Conservation (phyloP, 2,888 invertebrate genomes). For the Sinelater perroti region DNA sequence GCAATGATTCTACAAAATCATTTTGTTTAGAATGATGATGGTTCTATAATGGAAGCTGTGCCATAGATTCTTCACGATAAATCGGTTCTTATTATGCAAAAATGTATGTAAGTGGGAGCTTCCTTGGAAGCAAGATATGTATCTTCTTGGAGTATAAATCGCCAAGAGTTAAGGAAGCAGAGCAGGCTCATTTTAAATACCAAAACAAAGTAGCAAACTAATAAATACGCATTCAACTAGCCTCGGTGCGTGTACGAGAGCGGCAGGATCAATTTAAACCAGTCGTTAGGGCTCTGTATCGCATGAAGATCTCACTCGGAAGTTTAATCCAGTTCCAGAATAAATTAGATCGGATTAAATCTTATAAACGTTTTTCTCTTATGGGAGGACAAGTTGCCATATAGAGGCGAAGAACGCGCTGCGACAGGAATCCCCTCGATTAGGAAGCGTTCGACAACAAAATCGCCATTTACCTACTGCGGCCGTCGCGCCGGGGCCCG, state of each 20-base stretch:
- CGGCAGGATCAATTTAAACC: constrained; percentile 54
- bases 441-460: constrained; percentile 19
- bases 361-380: constrained; percentile 47
- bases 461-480: constrained; percentile 5
- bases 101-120: no score
- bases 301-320: constrained; percentile 55
- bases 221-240: constrained; percentile 33
- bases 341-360: constrained; percentile 55
- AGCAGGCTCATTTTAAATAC: constrained; percentile 12
- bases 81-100: no score
- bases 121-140: no score
- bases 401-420: constrained; percentile 24
- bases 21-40: no score
- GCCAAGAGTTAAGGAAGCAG: not conserved
- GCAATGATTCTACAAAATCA: no score
- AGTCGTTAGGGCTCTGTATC: constrained; percentile 55
- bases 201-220: constrained; percentile 28
- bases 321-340: constrained; percentile 55
- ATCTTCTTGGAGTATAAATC: no score
- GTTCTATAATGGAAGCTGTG: no score
- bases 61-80: no score
- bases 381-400: constrained; percentile 42
- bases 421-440: constrained; percentile 23
- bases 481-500: no score
- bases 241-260: constrained; percentile 47